These are phyloP conservation scores for Zaprionus inermis DNA, from an alignment of 1,140 invertebrate genomes.

Conservation along the genomic window DNA sequence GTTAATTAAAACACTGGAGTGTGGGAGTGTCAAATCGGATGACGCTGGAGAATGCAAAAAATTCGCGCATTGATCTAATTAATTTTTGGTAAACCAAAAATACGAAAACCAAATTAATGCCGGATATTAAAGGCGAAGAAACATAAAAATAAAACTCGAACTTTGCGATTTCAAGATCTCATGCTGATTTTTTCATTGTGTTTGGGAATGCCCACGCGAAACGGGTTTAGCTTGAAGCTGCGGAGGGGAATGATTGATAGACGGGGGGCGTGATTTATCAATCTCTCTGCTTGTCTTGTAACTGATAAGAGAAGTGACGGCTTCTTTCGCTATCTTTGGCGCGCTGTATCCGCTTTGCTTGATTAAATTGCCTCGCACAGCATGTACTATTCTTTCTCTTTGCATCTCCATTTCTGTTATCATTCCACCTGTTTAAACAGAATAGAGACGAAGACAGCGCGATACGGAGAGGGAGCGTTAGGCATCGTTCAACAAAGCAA, in stretches of 20 bases:
- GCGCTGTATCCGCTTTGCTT: slow-evolving; percentile 15
- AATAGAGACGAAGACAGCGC: background rate
- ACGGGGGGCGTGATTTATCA: background rate
- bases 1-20: background rate
- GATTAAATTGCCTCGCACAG: slow-evolving; percentile 32
- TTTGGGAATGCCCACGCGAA: slow-evolving; percentile 12
- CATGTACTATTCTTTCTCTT: slow-evolving; percentile 10
- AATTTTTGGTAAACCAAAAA: slow-evolving; percentile 3
- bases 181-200: background rate
- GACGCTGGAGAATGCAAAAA: slow-evolving; percentile 3
- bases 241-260: background rate
- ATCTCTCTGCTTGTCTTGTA: slow-evolving; percentile 22
- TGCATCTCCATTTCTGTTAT: slow-evolving; percentile 15
- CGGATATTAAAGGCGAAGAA: slow-evolving; percentile 18
- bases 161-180: background rate
- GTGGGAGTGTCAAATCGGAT: slow-evolving; percentile 8
- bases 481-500: background rate
- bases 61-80: slow-evolving; percentile 16
- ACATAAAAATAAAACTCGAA: background rate
- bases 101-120: slow-evolving; percentile 16
- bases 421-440: slow-evolving; percentile 43
- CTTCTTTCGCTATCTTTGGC: slow-evolving; percentile 16
- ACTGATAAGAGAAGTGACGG: slow-evolving; percentile 23
- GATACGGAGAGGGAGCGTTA: background rate
- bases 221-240: slow-evolving; percentile 16